A percentile compares a stretch with the other conserved stretches of the same genome.
Evolutionary conservation across 2,888 invertebrate species (phyloP).

Genomic region (Eupithecia abbreviata): DNA sequence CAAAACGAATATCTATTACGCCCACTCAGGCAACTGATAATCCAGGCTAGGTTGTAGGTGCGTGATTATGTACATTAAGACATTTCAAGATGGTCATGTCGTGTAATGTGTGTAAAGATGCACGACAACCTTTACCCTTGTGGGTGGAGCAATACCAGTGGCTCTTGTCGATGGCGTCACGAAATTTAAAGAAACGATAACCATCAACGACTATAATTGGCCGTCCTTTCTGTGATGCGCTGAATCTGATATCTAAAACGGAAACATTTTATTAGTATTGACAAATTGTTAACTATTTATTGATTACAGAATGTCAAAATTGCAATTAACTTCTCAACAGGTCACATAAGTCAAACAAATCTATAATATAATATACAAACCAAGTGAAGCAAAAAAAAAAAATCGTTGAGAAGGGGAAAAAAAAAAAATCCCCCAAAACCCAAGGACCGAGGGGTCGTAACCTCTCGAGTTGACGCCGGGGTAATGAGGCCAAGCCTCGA

Average conservation of each 20-base stretch:
- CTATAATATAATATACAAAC: no score
- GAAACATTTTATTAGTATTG: not conserved
- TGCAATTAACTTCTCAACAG: not conserved
- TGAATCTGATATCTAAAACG: conserved; percentile 1
- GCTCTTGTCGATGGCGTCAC: not conserved
- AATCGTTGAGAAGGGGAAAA: no score
- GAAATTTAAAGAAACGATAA: not conserved
- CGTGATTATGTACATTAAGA: not conserved
- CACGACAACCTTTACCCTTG: not conserved
- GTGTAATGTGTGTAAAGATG: not conserved
- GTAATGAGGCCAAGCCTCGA: no score
- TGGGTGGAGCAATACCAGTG: conserved; percentile 6
- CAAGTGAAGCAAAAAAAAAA: no score
- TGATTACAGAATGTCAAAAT: not conserved
- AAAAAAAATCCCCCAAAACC: no score
- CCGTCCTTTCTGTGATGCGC: not conserved
- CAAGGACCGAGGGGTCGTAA: no score
- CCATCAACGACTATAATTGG: conserved; percentile 2
- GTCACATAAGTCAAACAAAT: not conserved
- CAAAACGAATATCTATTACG: not conserved
- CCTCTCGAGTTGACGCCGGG: no score
- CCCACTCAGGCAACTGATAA: not conserved
- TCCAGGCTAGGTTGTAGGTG: not conserved
- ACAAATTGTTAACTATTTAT: not conserved
- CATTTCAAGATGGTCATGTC: conserved; percentile 2